Percentiles rank a stretch among this genome's conserved stretches.
Evolutionary conservation across 1,140 invertebrate species (phyloP).

Genomic region (Anagrus nilaparvatae): DNA sequence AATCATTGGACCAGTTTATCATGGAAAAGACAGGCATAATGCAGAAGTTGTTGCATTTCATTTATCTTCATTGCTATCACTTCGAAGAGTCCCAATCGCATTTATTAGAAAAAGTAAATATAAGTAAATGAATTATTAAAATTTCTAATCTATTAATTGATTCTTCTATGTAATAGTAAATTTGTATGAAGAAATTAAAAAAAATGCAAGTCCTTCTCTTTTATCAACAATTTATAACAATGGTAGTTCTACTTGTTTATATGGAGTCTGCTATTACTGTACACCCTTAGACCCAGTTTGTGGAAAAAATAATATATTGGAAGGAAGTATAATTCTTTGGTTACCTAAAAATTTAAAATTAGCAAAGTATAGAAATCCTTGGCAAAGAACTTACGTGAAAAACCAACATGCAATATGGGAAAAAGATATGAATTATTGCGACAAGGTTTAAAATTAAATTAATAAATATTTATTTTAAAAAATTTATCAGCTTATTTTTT

Average conservation of each 20-base stretch:
- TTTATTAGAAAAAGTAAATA: conserved; percentile 53
- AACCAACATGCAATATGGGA: conserved; percentile 71
- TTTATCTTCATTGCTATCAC: conserved; percentile 66
- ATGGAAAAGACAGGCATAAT: conserved; percentile 82
- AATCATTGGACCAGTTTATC: conserved; percentile 71
- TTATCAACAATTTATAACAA: conserved; percentile 49
- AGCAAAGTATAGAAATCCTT: conserved; percentile 66
- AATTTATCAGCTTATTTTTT: not conserved
- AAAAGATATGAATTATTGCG: conserved; percentile 66
- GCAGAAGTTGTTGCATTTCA: conserved; percentile 95
- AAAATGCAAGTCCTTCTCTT: conserved; percentile 55
- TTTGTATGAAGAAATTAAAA: conserved; percentile 61
- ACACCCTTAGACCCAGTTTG: conserved; percentile 72
- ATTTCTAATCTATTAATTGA: conserved; percentile 3
- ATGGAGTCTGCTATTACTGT: conserved; percentile 85
- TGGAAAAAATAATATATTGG: conserved; percentile 55
- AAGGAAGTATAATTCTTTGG: conserved; percentile 79
- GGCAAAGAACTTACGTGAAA: conserved; percentile 79
- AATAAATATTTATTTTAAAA: not conserved
- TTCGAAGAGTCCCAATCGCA: conserved; percentile 68
- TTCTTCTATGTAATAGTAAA: conserved; percentile 50
- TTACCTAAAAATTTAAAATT: conserved; percentile 59
- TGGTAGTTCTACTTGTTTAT: conserved; percentile 58
- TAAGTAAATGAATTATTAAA: not conserved
- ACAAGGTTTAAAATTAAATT: conserved; percentile 40